These are phyloP conservation scores for Hetaerina titia DNA, from an alignment of 2,888 invertebrate species.

Conservation along the genomic window DNA sequence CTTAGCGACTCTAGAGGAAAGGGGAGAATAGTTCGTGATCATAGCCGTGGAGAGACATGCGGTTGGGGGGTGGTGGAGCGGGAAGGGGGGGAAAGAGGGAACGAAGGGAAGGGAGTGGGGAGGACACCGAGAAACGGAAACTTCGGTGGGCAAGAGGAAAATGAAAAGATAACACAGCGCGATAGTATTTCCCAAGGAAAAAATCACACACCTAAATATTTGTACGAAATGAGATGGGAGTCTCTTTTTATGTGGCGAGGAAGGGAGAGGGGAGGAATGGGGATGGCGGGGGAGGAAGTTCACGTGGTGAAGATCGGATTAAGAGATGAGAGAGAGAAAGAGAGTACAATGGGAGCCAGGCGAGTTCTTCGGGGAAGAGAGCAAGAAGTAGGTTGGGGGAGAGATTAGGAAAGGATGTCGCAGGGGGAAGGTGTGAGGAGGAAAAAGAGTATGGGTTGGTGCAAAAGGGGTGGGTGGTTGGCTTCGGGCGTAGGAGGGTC, in stretches of 20 bases:
- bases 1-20: not conserved
- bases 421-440: not conserved
- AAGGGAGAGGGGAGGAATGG: not conserved
- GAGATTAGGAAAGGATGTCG: not conserved
- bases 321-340: conserved; percentile 14
- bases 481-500: not conserved
- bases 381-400: not conserved
- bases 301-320: not conserved
- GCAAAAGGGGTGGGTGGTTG: not conserved
- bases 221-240: not conserved
- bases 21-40: not conserved
- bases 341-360: not conserved
- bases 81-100: too few relatives aligned
- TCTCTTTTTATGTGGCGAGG: not conserved
- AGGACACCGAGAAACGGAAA: not conserved
- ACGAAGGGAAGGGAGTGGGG: not conserved
- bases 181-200: not conserved
- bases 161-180: conserved; percentile 15
- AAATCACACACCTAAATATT: not conserved
- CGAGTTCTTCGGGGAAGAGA: not conserved
- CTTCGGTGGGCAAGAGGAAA: not conserved
- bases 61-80: not conserved
- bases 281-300: not conserved
- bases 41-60: not conserved
- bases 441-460: not conserved